Percentiles rank a stretch among this genome's conserved stretches.
Evolutionary conservation across 2,888 invertebrate genomes (phyloP).

Genomic region (Gymnosoma rotundatum): DNA sequence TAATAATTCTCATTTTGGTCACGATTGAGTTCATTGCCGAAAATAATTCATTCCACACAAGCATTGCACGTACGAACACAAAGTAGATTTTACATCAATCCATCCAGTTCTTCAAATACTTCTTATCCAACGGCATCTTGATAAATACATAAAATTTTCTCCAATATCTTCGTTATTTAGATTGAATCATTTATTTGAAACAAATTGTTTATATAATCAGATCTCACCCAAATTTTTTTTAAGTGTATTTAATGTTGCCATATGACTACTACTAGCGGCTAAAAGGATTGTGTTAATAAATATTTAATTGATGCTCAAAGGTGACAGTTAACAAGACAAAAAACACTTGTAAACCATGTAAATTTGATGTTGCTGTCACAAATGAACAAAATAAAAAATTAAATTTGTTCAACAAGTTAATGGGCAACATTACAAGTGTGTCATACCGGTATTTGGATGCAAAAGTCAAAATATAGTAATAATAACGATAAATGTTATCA

Average conservation of each 20-base stretch:
- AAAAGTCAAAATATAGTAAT: constrained; percentile 35
- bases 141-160: too few species aligned
- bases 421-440: constrained; percentile 3
- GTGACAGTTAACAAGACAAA: constrained; percentile 68
- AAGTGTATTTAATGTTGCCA: constrained; percentile 41
- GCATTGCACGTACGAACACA: too few species aligned
- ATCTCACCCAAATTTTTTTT: constrained; percentile 2
- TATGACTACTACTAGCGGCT: constrained; percentile 17
- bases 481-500: constrained; percentile 67
- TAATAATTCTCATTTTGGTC: too few species aligned
- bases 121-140: too few species aligned
- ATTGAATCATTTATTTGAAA: background rate
- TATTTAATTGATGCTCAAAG: constrained; percentile 68
- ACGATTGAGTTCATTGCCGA: too few species aligned
- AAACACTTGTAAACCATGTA: constrained; percentile 56
- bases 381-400: background rate
- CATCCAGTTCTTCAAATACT: too few species aligned
- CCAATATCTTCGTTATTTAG: too few species aligned
- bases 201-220: too few species aligned
- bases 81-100: too few species aligned
- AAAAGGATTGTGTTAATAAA: constrained; percentile 65
- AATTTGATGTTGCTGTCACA: constrained; percentile 15
- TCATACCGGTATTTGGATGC: constrained; percentile 27
- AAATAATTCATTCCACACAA: too few species aligned
- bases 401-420: constrained; percentile 20